Percentiles rank a stretch among this genome's conserved stretches.
These are phyloP conservation scores for Rhagologus leucostigma DNA, from an alignment of 2,113 vertebrate species.

Conservation along the genomic window DNA sequence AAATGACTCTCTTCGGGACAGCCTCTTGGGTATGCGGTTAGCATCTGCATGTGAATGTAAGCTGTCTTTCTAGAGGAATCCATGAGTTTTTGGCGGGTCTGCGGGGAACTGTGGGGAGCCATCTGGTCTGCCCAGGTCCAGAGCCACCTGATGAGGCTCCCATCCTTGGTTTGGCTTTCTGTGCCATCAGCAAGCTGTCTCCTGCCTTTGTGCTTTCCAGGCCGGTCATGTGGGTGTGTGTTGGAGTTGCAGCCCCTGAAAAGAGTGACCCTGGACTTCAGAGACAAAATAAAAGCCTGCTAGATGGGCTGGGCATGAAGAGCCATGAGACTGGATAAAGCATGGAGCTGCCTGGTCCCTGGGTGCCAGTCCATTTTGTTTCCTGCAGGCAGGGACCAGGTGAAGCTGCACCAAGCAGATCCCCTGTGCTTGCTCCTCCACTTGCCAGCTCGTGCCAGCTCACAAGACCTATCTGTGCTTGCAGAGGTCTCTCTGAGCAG, in stretches of 20 bases:
- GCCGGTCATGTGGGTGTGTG: not conserved
- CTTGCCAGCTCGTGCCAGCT: not conserved
- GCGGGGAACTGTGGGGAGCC: not conserved
- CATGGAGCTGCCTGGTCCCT: not conserved
- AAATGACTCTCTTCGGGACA: not conserved
- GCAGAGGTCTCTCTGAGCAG: not conserved
- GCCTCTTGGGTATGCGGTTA: not conserved
- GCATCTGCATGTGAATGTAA: not conserved
- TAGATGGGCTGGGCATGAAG: not conserved
- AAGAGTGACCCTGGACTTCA: not conserved
- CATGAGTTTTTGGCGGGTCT: not conserved
- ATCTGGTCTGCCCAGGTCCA: not conserved
- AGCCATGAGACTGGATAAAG: not conserved
- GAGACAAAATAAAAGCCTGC: not conserved
- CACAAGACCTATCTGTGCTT: accelerated
- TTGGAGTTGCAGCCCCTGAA: not conserved
- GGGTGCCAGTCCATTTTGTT: not conserved
- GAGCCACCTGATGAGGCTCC: not conserved
- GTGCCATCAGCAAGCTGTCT: not conserved
- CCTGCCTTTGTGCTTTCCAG: not conserved
- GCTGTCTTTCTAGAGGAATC: not conserved
- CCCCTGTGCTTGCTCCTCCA: not conserved
- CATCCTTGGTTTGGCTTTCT: not conserved
- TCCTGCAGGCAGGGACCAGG: too few species aligned
- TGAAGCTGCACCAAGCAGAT: not conserved